Conservation (phyloP, 2,113 vertebrate species). For the Baryphthengus martii region DNA sequence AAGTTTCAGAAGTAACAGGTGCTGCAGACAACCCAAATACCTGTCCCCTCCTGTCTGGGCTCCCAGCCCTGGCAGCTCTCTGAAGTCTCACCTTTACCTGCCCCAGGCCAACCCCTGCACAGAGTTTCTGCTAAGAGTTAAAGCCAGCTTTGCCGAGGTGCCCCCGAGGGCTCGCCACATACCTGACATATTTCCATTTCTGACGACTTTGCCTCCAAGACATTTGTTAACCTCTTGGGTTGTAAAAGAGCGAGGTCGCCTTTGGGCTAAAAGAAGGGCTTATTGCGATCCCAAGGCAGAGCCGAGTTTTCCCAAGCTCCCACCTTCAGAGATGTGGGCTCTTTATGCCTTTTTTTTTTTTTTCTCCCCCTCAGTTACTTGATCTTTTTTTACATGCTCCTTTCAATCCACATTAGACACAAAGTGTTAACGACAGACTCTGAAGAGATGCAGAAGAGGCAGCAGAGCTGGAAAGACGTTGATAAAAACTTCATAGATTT, state of each 20-base stretch:
- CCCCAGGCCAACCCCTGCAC: constrained; percentile 1
- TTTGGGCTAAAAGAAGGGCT: constrained; percentile 52
- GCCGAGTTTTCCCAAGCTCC: constrained; percentile 9
- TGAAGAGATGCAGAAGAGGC: neutral
- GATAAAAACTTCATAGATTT: neutral
- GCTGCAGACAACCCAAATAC: neutral
- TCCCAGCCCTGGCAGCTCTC: neutral
- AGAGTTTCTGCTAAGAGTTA: constrained; percentile 61
- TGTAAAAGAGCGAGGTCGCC: constrained; percentile 65
- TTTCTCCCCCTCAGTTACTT: neutral
- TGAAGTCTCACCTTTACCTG: constrained; percentile 23
- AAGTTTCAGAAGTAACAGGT: constrained; percentile 11
- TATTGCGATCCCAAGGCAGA: neutral
- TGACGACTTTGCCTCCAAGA: constrained; percentile 54
- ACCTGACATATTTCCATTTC: constrained; percentile 80
- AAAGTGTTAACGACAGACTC: neutral
- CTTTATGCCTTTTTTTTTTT: neutral
- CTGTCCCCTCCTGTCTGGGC: neutral
- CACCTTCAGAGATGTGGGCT: neutral
- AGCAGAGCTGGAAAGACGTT: neutral
- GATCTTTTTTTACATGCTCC: neutral
- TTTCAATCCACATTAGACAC: neutral
- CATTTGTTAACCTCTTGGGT: constrained; percentile 58
- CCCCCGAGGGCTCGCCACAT: constrained; percentile 74
- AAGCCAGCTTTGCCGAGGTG: constrained; percentile 68